These are phyloP conservation scores for Acholoe squamosa DNA, from an alignment of 2,888 invertebrate species.

Conservation along the genomic window DNA sequence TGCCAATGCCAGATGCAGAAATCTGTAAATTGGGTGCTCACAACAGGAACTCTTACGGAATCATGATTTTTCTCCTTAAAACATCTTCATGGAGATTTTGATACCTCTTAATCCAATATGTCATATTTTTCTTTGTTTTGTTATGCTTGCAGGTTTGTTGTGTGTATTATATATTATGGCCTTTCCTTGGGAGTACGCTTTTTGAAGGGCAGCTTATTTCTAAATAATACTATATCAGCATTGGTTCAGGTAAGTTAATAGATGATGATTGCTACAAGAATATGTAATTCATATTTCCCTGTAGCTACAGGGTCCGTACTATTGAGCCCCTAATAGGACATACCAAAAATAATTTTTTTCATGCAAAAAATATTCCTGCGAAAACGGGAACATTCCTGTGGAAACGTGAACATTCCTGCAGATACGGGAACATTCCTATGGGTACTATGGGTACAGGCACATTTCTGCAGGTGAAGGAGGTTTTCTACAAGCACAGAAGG, in stretches of 20 bases:
- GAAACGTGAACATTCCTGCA: no score
- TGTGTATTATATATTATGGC: slow-evolving; percentile 65
- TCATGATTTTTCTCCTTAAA: neutral
- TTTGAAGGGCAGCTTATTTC: slow-evolving; percentile 62
- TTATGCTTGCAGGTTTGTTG: slow-evolving; percentile 62
- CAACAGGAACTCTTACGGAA: neutral
- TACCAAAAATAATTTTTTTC: no score
- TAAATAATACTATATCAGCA: slow-evolving; percentile 64
- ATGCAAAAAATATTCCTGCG: no score
- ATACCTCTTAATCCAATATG: neutral
- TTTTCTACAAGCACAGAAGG: no score
- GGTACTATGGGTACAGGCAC: no score
- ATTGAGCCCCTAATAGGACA: no score
- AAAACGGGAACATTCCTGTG: no score
- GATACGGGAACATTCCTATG: no score
- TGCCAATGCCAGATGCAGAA: neutral
- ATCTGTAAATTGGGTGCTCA: neutral
- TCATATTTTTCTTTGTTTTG: neutral
- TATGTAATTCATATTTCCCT: no score
- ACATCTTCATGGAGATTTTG: neutral
- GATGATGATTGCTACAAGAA: no score
- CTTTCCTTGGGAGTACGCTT: slow-evolving; percentile 61
- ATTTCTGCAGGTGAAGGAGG: no score
- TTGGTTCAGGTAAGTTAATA: slow-evolving; percentile 20
- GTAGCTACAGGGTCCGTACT: no score